Percentiles rank a stretch among this genome's conserved stretches.
Evolutionary conservation across 2,797 vertebrate species (phyloP).

Genomic region (Platalea minor): DNA sequence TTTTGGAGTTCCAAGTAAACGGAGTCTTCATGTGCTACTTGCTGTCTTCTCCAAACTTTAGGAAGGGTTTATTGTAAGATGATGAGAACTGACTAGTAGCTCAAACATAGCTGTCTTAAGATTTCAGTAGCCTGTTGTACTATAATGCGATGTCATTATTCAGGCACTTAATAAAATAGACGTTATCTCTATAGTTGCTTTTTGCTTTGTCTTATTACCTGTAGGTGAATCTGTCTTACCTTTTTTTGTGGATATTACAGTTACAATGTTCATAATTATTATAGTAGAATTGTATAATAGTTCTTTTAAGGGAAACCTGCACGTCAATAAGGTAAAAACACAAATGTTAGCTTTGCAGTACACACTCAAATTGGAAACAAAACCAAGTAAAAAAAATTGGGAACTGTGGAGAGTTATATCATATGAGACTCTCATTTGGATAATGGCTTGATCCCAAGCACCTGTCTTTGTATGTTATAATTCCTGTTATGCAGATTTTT

Average conservation of each 20-base stretch:
- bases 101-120: neutral
- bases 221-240: neutral
- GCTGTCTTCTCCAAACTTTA: neutral
- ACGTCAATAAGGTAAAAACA: fast-evolving
- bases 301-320: neutral
- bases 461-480: neutral
- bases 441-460: neutral
- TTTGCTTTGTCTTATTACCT: neutral
- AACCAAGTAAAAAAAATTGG: neutral
- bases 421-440: neutral
- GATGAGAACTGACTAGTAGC: neutral
- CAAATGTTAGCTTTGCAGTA: neutral
- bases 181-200: neutral
- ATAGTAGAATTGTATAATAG: neutral
- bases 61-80: neutral
- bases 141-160: neutral
- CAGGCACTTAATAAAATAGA: neutral
- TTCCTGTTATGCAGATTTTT: neutral
- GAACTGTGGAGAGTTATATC: neutral
- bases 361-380: neutral
- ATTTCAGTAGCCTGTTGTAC: neutral
- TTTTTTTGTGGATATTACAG: neutral
- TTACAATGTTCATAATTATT: neutral
- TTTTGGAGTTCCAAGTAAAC: neutral
- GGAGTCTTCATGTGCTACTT: neutral